A percentile compares a stretch with the other conserved stretches of the same genome.
Evolutionary conservation across 2,888 invertebrate species (phyloP).

Genomic region (Tortricodes alternella): DNA sequence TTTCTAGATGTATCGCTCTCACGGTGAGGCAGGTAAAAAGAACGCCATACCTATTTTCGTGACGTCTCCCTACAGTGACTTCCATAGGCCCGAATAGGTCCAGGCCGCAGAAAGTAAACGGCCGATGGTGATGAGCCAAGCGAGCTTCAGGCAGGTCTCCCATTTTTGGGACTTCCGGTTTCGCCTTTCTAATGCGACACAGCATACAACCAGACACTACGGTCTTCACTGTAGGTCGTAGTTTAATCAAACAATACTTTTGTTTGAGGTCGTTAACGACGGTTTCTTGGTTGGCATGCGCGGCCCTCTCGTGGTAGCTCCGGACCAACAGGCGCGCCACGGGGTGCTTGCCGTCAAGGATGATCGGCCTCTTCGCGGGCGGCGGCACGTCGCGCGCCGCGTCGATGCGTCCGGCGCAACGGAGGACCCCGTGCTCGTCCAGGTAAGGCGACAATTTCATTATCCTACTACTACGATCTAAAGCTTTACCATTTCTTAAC

Average conservation of each 20-base stretch:
- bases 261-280: slow-evolving; percentile 37
- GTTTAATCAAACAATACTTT: slow-evolving; percentile 35
- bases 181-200: slow-evolving; percentile 13
- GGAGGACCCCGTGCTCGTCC: not conserved
- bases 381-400: not conserved
- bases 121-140: slow-evolving; percentile 28
- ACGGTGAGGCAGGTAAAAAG: slow-evolving; percentile 37
- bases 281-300: slow-evolving; percentile 32
- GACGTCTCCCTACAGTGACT: slow-evolving; percentile 28
- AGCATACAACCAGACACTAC: slow-evolving; percentile 19
- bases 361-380: not conserved
- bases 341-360: slow-evolving; percentile 21
- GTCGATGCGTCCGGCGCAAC: not conserved
- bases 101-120: slow-evolving; percentile 30
- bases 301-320: slow-evolving; percentile 30
- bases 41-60: slow-evolving; percentile 33
- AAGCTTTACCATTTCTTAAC: not conserved
- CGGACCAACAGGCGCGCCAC: slow-evolving; percentile 24
- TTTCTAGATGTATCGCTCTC: slow-evolving; percentile 36
- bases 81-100: slow-evolving; percentile 35
- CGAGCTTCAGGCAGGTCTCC: slow-evolving; percentile 32
- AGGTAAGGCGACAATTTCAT: not conserved
- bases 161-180: slow-evolving; percentile 4
- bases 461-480: not conserved
- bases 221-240: slow-evolving; percentile 30